phyloP scores from a whole-genome alignment of 2,888 invertebrate species.

The Baronia brevicornis region DNA sequence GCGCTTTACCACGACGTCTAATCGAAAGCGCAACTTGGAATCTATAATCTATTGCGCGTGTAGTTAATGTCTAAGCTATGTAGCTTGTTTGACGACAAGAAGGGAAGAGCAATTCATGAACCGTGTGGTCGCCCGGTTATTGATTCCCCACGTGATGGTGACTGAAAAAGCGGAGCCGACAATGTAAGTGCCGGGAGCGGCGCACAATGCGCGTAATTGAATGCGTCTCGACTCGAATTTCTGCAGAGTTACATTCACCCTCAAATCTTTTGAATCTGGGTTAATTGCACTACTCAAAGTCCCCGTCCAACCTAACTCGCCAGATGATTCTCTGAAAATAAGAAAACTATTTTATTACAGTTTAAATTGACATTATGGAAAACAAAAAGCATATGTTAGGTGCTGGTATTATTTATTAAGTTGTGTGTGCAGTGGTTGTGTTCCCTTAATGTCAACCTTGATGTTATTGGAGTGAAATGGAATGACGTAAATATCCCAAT shows the following conservation, averaged over 20 bases:
- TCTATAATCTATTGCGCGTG: too few relatives aligned
- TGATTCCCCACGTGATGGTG: conserved; percentile 27
- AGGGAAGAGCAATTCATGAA: conserved; percentile 50
- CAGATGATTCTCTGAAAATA: conserved; percentile 42
- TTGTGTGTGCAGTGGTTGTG: too few relatives aligned
- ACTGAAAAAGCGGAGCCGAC: conserved; percentile 77
- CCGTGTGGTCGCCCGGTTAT: conserved; percentile 31
- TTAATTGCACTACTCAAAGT: conserved; percentile 55
- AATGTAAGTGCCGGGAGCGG: conserved; percentile 80
- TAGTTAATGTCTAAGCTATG: conserved; percentile 13
- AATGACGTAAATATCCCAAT: too few relatives aligned
- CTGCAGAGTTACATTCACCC: conserved; percentile 56
- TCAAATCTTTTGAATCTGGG: conserved; percentile 48
- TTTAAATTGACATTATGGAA: too few relatives aligned
- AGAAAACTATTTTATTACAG: not conserved
- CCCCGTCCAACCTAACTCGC: conserved; percentile 63
- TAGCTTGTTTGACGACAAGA: conserved; percentile 46
- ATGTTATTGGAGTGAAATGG: too few relatives aligned
- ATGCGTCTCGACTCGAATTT: conserved; percentile 71
- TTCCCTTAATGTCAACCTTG: conserved; percentile 2
- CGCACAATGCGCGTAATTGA: conserved; percentile 76
- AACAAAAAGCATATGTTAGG: too few relatives aligned
- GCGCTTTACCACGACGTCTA: too few relatives aligned
- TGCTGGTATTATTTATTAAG: too few relatives aligned
- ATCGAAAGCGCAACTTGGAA: too few relatives aligned